phyloP scores from a whole-genome alignment of 2,888 invertebrate species.

The Bombylius discolor region DNA sequence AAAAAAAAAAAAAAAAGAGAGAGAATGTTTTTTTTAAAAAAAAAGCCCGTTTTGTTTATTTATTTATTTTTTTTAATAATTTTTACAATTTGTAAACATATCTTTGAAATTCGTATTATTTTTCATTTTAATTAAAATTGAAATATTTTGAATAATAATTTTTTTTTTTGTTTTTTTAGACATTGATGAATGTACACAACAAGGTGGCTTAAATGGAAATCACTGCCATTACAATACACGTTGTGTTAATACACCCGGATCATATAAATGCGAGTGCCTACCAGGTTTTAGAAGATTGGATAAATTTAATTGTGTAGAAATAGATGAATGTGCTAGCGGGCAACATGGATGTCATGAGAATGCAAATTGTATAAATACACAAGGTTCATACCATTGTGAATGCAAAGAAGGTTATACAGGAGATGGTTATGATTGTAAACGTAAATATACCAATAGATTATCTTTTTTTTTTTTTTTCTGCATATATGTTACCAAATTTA shows the following conservation, averaged over 20 bases:
- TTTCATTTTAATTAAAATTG: too few relatives aligned
- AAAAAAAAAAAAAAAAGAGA: too few relatives aligned
- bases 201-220: conserved; percentile 65
- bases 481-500: neutral
- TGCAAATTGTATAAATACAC: conserved; percentile 68
- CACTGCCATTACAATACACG: conserved; percentile 74
- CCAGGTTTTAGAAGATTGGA: conserved; percentile 63
- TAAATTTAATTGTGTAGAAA: conserved; percentile 67
- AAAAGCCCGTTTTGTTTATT: too few relatives aligned
- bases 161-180: conserved; percentile 40
- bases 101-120: too few relatives aligned
- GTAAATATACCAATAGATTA: conserved; percentile 41
- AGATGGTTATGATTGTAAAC: conserved; percentile 65
- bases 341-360: conserved; percentile 61
- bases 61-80: too few relatives aligned
- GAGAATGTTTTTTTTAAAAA: too few relatives aligned
- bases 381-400: conserved; percentile 66
- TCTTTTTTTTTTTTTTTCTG: too few relatives aligned
- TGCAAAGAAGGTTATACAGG: conserved; percentile 61
- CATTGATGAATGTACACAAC: conserved; percentile 71
- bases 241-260: conserved; percentile 70
- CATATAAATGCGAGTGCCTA: conserved; percentile 73
- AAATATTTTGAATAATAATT: neutral
- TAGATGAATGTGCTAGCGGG: conserved; percentile 63
- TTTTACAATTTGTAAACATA: too few relatives aligned